Evolutionary conservation across 2,797 vertebrate species (phyloP), one percentile per base, ranked within the genome.

Genomic region (Danio aesculapii): DNA sequence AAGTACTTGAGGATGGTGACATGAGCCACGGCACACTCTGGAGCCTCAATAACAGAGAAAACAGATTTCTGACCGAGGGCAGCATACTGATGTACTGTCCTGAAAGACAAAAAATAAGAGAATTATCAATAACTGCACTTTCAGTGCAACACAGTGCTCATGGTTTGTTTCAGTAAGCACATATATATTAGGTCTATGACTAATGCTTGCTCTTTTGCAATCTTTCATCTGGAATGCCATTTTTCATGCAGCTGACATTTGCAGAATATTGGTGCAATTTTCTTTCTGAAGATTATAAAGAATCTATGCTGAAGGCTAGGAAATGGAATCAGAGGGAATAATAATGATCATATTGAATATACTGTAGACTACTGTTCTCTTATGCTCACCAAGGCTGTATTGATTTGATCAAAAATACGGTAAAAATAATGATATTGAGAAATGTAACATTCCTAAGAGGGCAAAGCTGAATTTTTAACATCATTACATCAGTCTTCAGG

Each of bases 1-100:
- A 99, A 99, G 88, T 99, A 99, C 87, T 99, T 99, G 86, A 99
- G 94, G 84, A 99, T 95, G 58, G 98, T 99, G 80, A 99, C 97
- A 93, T 99, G 98, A 76, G 96, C 95, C 53, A 98, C 96, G 86
- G 98, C 98, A 81, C 97, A 96, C 83, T 99, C 97, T 2, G 98
- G 97, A 73, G 97, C 96, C 73, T 99, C 97, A 10, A 94, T 90
- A 2, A 96, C 94, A 39, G 95, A 85, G 71, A 99, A 98, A 58
- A 99, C 94, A 2, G 97, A 97, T 81, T 96, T 95, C 17, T 99
- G 97, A 44, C 96, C 97, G 83, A 99, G 89, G 83, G 97, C 97
- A 79, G 97, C 97, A 50, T 98, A 99, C 88, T 99, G 98, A 86
- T 99, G 96, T 66, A 99, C 96, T 30, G 97, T 99, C 86, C 98